A percentile compares a stretch with the other conserved stretches of the same genome.
Conservation (phyloP, 2,113 vertebrate genomes). For the Cottus gobio region DNA sequence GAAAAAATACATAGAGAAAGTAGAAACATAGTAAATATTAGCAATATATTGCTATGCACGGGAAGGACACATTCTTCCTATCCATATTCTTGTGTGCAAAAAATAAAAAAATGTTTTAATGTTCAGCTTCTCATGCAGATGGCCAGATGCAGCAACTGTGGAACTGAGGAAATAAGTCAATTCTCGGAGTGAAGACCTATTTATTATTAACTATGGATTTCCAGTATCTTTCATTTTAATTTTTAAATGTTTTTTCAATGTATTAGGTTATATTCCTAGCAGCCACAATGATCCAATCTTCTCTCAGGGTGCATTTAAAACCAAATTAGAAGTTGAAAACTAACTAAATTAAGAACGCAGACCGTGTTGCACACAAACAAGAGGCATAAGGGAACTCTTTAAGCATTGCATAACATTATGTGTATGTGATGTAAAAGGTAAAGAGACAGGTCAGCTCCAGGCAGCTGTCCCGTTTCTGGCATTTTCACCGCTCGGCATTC, state of each 20-base stretch:
- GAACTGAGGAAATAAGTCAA: background rate
- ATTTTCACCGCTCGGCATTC: constrained; percentile 90
- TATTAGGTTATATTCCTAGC: background rate
- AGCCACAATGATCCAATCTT: too few relatives aligned
- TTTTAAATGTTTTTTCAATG: background rate
- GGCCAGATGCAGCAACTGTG: constrained; percentile 85
- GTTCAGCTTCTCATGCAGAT: constrained; percentile 30
- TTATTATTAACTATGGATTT: background rate
- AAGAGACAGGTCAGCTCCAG: constrained; percentile 60
- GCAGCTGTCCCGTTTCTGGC: constrained; percentile 82
- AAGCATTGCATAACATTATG: constrained; percentile 3
- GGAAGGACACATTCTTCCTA: background rate
- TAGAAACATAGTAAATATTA: background rate
- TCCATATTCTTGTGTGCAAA: background rate
- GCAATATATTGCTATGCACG: background rate
- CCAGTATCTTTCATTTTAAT: background rate
- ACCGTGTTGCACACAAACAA: constrained; percentile 9
- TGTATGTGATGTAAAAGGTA: constrained; percentile 49
- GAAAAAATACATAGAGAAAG: background rate
- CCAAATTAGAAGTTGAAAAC: too few relatives aligned
- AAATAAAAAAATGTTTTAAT: background rate
- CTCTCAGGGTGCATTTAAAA: background rate
- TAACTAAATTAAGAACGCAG: background rate
- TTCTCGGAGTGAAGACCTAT: background rate
- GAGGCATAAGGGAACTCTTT: background rate